These are phyloP conservation scores for Onychomys arenicola DNA, from an alignment of 2,797 vertebrate species.

Conservation along the genomic window DNA sequence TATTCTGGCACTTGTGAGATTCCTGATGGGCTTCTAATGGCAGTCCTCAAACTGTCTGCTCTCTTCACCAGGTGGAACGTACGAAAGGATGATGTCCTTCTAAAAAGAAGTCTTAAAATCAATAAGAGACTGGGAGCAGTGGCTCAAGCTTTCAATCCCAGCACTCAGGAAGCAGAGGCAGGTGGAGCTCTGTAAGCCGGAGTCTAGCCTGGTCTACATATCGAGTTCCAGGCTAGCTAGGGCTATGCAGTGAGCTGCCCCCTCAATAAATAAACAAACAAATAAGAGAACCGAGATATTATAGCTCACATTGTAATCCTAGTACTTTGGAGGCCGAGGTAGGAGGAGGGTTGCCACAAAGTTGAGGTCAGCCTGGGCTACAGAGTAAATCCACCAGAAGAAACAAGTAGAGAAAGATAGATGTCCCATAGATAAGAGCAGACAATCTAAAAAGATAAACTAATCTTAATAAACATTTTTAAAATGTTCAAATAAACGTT, in stretches of 20 bases:
- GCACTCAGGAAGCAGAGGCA: neutral
- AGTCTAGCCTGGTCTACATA: neutral
- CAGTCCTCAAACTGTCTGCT: neutral
- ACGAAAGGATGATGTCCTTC: neutral
- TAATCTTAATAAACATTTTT: conserved; percentile 14
- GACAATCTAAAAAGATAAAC: conserved; percentile 13
- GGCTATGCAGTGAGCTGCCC: neutral
- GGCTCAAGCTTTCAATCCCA: neutral
- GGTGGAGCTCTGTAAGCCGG: neutral
- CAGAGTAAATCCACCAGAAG: neutral
- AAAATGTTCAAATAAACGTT: neutral
- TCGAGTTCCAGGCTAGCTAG: neutral
- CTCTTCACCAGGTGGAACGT: neutral
- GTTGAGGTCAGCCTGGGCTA: neutral
- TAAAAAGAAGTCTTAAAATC: conserved; percentile 27
- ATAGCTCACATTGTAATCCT: neutral
- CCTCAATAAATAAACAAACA: neutral
- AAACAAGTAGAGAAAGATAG: neutral
- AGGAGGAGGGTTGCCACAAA: neutral
- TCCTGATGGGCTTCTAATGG: neutral
- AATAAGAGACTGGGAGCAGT: neutral
- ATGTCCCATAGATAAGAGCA: neutral
- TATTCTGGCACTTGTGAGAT: neutral
- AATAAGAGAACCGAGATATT: neutral
- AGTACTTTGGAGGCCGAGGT: neutral